Base-by-base conservation (phyloP, 2,113 vertebrate genomes). In the Prietella phreatophila region DNA sequence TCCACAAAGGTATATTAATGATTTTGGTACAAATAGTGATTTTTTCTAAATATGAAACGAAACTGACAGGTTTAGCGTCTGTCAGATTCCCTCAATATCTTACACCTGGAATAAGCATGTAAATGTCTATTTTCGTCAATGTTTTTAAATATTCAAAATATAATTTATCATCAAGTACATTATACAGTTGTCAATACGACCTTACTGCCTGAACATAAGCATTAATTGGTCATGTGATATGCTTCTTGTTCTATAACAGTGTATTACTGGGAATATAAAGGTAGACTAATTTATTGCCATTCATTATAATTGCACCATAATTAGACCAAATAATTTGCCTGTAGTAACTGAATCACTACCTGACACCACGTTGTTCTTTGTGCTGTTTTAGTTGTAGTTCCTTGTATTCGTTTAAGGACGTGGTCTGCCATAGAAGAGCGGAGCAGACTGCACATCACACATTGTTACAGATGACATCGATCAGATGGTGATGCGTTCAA, bases 401-500 rank as follows among this genome's bases (percentile, higher is more conserved):
- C 33, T 36, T 6, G 56, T 47, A 7, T 82, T 27, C 56, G 56
- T 14, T 82, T 60, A 30, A 67, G 83, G n/a, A 84, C 25, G 60
- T 11, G 60, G 39, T 5, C n/a, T 3, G 42, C 11, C 15, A 19
- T 71, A 13, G 83, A 55, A 1, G 61, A 84, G 83, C 15, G n/a
- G n/a, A 22, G 63, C 63, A 71, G 63, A 55, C 63, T 55, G 83
- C 63, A 69, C 63, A 71, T 84, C 63, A 71, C 83, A 71, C 83
- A 53, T 56, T 56, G 84, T 75, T 85, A 25, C 47, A 85, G 50
- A 56, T 75, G 84, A 85, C 84, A 85, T 85, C 14, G 30, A 85
- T 85, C 84, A 85, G 84, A 85, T 85, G 84, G 84, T 27, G 39
- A 75, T 15, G 83, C 65, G 47, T 73, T 85, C 65, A 19, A 85